Conservation (phyloP, 2,888 invertebrate species). For the Pyrgus malvae region DNA sequence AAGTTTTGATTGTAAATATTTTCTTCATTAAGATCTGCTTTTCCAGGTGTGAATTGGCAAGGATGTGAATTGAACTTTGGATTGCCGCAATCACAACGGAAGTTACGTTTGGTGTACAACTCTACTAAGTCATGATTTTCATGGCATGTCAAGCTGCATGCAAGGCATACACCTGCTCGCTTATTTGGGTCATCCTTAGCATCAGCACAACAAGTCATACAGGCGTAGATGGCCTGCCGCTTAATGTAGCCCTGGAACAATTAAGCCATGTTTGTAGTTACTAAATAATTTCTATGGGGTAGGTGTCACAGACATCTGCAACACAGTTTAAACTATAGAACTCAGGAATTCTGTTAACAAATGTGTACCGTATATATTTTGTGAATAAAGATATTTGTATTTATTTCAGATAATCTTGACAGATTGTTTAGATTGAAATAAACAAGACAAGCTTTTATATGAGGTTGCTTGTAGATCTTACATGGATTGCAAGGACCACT, state of each 20-base stretch:
- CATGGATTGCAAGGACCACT: no score
- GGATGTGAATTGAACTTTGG: slow-evolving; percentile 85
- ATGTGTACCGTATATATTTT: no score
- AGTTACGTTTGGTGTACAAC: slow-evolving; percentile 97
- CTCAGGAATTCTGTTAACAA: no score
- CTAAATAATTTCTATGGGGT: no score
- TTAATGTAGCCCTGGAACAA: slow-evolving; percentile 91
- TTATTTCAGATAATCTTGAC: no score
- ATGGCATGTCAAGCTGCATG: slow-evolving; percentile 96
- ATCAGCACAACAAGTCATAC: slow-evolving; percentile 92
- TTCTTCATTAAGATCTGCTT: slow-evolving; percentile 85
- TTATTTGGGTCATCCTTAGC: slow-evolving; percentile 80
- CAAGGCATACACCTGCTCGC: slow-evolving; percentile 94
- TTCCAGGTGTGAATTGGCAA: slow-evolving; percentile 85
- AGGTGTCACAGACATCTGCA: no score
- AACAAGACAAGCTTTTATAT: no score
- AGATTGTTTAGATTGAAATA: no score
- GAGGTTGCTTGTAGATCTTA: no score
- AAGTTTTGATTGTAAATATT: slow-evolving; percentile 97
- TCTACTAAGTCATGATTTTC: slow-evolving; percentile 97
- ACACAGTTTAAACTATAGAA: no score
- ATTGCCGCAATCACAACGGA: slow-evolving; percentile 97
- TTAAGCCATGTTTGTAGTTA: slow-evolving; percentile 23
- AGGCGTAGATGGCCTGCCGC: slow-evolving; percentile 97
- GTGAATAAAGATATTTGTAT: no score